Conservation (phyloP, 2,797 vertebrate species). For the Luscinia megarhynchos region DNA sequence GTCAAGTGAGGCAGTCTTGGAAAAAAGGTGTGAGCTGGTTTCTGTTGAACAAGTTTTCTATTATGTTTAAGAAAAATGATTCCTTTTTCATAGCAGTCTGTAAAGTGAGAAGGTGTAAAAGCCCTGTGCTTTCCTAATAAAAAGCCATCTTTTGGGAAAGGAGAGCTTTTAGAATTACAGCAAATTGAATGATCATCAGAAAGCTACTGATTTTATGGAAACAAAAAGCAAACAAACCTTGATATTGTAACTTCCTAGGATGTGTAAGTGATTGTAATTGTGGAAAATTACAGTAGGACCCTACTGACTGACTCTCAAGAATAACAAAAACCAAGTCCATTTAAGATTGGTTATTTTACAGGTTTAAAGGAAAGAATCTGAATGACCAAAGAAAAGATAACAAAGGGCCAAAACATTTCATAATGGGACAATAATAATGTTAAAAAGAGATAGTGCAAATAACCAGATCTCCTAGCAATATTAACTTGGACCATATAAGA, state of each 20-base stretch:
- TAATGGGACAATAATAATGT: background rate
- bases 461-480: background rate
- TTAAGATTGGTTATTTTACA: background rate
- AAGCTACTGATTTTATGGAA: background rate
- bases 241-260: background rate
- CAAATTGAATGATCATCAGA: background rate
- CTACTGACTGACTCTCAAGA: background rate
- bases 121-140: background rate
- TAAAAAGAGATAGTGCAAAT: background rate
- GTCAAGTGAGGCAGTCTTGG: background rate
- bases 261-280: background rate
- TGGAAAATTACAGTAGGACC: background rate
- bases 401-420: background rate
- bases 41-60: background rate
- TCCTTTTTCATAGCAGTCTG: background rate
- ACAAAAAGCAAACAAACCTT: background rate
- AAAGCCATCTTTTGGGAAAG: background rate
- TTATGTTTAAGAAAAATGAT: background rate
- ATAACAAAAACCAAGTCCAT: background rate
- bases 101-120: background rate
- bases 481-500: background rate
- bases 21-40: background rate
- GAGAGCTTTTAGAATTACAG: background rate
- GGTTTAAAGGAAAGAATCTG: background rate
- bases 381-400: background rate